These are phyloP conservation scores for Ictalurus punctatus DNA, from an alignment of 2,113 vertebrate species.

Conservation along the genomic window DNA sequence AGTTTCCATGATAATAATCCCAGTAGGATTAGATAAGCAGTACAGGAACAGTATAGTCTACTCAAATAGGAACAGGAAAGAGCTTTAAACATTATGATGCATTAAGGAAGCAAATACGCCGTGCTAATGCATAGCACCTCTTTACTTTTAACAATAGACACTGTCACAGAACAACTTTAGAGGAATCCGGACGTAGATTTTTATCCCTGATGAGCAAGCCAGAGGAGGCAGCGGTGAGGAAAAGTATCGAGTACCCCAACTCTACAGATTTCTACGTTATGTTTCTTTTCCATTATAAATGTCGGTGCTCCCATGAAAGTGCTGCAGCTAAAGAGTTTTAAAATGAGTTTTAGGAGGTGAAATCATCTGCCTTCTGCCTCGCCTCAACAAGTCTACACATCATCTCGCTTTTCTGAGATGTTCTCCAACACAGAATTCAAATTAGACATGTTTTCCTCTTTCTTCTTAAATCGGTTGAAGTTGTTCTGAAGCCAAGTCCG, in stretches of 20 bases:
- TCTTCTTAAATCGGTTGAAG: background rate
- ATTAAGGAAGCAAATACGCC: background rate
- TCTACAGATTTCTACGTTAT: background rate
- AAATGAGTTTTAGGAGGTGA: background rate
- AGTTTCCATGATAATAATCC: background rate
- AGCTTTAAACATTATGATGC: background rate
- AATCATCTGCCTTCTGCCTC: background rate
- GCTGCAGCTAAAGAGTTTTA: background rate
- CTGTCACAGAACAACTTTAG: background rate
- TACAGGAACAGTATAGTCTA: background rate
- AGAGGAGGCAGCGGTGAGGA: background rate
- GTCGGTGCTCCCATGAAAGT: background rate
- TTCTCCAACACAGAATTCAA: background rate
- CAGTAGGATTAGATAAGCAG: background rate
- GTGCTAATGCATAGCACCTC: background rate
- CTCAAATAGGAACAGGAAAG: background rate
- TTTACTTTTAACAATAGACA: background rate
- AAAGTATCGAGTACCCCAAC: too few relatives aligned
- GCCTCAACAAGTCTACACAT: conserved; percentile 4
- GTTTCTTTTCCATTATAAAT: background rate
- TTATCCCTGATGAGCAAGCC: background rate
- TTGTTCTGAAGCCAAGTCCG: background rate
- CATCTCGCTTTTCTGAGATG: background rate
- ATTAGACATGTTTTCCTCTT: background rate
- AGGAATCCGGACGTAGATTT: background rate